Conservation (phyloP, 2,113 vertebrate genomes). For the Arvicanthis niloticus region DNA sequence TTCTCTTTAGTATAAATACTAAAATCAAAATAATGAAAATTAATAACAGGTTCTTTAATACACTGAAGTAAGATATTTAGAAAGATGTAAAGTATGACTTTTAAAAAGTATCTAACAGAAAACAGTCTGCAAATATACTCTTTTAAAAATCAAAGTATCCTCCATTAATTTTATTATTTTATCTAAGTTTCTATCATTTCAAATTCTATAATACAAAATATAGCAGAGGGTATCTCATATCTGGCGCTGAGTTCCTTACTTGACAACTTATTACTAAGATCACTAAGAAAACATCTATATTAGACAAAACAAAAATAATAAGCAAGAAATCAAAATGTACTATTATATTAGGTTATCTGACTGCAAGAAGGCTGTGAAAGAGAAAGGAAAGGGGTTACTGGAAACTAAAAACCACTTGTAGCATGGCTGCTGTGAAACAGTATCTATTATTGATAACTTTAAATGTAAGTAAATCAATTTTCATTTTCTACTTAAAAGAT, state of each 20-base stretch:
- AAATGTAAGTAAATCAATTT: neutral
- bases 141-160: neutral
- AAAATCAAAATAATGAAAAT: neutral
- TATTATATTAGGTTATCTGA: neutral
- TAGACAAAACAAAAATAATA: neutral
- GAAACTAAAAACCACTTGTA: neutral
- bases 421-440: neutral
- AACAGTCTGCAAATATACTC: neutral
- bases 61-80: neutral
- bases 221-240: neutral
- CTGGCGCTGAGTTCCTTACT: neutral
- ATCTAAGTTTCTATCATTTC: neutral
- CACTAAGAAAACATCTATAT: neutral
- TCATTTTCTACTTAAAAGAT: neutral
- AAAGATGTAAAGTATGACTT: neutral
- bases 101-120: neutral
- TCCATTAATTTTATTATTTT: neutral
- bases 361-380: neutral
- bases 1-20: neutral
- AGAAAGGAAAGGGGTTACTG: neutral
- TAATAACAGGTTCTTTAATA: neutral
- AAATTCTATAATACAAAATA: neutral
- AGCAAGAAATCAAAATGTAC: neutral
- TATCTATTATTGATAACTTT: neutral
- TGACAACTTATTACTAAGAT: neutral